Base-by-base conservation (phyloP, 2,888 invertebrate species). In the Andrena marginata region DNA sequence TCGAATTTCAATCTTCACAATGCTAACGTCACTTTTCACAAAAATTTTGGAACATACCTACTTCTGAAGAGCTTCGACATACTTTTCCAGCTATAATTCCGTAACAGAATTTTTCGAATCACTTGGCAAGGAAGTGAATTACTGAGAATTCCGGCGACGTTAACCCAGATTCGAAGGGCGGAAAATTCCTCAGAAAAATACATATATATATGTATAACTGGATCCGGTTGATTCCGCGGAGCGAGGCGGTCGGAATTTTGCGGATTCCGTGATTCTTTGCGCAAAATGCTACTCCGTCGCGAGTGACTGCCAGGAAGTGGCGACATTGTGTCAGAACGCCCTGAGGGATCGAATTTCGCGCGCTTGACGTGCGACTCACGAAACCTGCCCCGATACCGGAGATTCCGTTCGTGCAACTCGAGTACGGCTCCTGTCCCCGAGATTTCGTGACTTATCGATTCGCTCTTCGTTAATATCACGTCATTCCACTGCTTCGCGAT, bases 251-350 rank as follows among this genome's bases (percentile, higher is more conserved):
- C 4, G 16, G 23, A 63, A 78, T 74, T 56, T 67, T 26, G 56
- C 63, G 48, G 59, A 63, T 68, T 72, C 71, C 26, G 59, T 71
- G 79, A 75, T 76, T 72, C 63, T 65, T 60, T 67, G 23, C 51
- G 33, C 20, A 54, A 68, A 80, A 73, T 69, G 54, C 13, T 59
- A 64, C n/a, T 67, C 26, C 31, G 56, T 68, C 51, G 63, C 48
- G 29, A 49, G 33, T 60, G 67, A 72, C 64, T 48, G 63, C 16
- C 35, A 48, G 48, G 42, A 70, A 62, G 62, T 33, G 33, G 54
- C 60, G 77, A 72, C 72, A 69, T 67, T 77, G 78, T 70, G 71
- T 74, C 71, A 54, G 69, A 72, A 72, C 64, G 59, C 70, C 64
- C 13, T 13, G 31, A 42, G 56, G 62, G 56, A 65, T 77, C 48